phyloP scores from a whole-genome alignment of 2,888 invertebrate genomes.

The Diarsia brunnea region DNA sequence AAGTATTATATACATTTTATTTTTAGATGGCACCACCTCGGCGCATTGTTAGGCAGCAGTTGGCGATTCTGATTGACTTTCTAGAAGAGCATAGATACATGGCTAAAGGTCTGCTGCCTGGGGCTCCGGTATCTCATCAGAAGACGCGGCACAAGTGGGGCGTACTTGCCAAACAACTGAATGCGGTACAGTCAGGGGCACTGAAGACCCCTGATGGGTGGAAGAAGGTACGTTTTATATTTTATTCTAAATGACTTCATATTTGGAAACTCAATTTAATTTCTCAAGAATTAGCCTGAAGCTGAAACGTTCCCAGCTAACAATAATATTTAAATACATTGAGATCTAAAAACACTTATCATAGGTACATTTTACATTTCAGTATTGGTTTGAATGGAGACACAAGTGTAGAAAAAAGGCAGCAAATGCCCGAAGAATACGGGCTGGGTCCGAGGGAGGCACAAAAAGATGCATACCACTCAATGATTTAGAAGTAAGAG shows the following conservation, averaged over 20 bases:
- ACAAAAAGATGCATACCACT: constrained; percentile 79
- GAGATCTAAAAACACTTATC: no score
- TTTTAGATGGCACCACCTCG: constrained; percentile 86
- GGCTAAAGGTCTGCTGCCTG: constrained; percentile 78
- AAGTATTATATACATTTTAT: constrained; percentile 26
- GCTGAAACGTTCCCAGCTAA: no score
- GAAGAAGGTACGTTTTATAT: constrained; percentile 80
- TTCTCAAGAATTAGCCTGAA: not conserved
- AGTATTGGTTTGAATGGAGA: constrained; percentile 88
- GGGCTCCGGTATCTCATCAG: constrained; percentile 78
- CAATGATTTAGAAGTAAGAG: constrained; percentile 84
- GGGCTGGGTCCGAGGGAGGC: constrained; percentile 71
- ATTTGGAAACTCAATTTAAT: not conserved
- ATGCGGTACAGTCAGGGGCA: constrained; percentile 80
- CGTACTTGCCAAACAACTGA: constrained; percentile 81
- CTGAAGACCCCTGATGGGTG: constrained; percentile 83
- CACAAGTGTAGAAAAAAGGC: constrained; percentile 86
- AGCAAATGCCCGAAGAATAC: constrained; percentile 77
- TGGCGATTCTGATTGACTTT: constrained; percentile 83
- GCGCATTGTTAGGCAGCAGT: constrained; percentile 80
- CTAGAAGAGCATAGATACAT: constrained; percentile 83
- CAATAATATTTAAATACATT: not conserved
- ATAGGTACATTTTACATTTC: constrained; percentile 47
- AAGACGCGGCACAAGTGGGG: constrained; percentile 81
- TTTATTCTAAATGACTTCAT: not conserved